These are phyloP conservation scores for Chunga burmeisteri DNA, from an alignment of 2,113 vertebrate genomes.

Conservation along the genomic window DNA sequence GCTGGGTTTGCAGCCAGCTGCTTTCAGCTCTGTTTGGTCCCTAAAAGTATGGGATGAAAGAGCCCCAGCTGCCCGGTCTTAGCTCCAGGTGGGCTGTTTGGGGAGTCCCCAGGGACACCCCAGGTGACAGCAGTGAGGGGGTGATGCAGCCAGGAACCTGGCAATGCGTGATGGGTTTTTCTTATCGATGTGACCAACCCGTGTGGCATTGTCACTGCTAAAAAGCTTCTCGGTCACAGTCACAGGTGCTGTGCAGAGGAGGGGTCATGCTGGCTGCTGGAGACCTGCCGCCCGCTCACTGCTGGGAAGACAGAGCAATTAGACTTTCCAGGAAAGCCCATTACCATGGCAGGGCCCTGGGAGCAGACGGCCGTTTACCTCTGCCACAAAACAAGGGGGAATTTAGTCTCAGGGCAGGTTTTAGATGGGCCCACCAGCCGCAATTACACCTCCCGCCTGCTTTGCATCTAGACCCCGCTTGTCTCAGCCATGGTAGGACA, in stretches of 20 bases:
- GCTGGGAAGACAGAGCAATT: neutral
- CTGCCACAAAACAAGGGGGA: neutral
- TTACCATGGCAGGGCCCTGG: constrained; percentile 2
- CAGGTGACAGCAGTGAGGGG: neutral
- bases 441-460: neutral
- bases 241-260: neutral
- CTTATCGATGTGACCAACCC: neutral
- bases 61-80: neutral
- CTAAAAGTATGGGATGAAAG: neutral
- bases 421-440: neutral
- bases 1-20: neutral
- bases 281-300: neutral
- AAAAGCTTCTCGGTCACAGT: accelerated
- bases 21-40: neutral
- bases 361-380: neutral
- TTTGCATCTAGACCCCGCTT: neutral
- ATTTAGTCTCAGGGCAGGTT: neutral
- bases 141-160: neutral
- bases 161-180: neutral
- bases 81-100: accelerated
- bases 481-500: accelerated
- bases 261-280: neutral
- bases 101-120: accelerated
- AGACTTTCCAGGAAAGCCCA: neutral
- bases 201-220: accelerated